These are phyloP conservation scores for Abramis brama DNA, from an alignment of 2,113 vertebrate genomes.

Conservation along the genomic window DNA sequence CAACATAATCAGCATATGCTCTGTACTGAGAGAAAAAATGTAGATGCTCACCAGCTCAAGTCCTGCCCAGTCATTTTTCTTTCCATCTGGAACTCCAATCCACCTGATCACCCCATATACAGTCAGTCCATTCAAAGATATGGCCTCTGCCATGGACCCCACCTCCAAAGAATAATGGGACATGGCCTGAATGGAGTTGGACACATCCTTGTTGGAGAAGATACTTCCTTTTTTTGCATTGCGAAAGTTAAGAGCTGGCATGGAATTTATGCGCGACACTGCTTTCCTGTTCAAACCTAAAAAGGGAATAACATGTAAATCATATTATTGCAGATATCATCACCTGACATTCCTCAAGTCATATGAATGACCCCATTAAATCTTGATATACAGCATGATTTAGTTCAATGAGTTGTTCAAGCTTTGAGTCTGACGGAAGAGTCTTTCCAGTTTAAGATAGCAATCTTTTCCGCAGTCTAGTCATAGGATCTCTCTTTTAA, in stretches of 20 bases:
- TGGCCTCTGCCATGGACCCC: slow-evolving; percentile 76
- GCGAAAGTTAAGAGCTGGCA: slow-evolving; percentile 53
- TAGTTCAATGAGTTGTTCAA: not conserved
- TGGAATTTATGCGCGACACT: slow-evolving; percentile 61
- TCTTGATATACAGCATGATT: not conserved
- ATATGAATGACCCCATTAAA: not conserved
- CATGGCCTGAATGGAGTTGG: slow-evolving; percentile 1
- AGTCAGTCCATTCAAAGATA: slow-evolving; percentile 62
- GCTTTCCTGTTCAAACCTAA: slow-evolving; percentile 62
- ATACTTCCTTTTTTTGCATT: slow-evolving; percentile 3
- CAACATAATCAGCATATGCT: not conserved
- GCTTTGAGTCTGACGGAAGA: slow-evolving; percentile 8
- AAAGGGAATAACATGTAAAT: not conserved
- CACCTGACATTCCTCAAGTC: slow-evolving; percentile 8
- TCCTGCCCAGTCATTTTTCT: slow-evolving; percentile 69
- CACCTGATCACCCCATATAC: slow-evolving; percentile 77
- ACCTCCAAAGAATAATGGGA: slow-evolving; percentile 63
- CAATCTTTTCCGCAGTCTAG: not conserved
- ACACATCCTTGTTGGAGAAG: not conserved
- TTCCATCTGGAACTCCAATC: slow-evolving; percentile 70
- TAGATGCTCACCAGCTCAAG: slow-evolving; percentile 73
- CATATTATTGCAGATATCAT: slow-evolving; percentile 40
- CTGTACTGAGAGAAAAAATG: not conserved
- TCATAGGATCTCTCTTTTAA: not conserved
- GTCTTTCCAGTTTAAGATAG: slow-evolving; percentile 57